Percentiles rank a stretch among this genome's conserved stretches.
phyloP scores from a whole-genome alignment of 2,797 vertebrate species.

The Channa striata region DNA sequence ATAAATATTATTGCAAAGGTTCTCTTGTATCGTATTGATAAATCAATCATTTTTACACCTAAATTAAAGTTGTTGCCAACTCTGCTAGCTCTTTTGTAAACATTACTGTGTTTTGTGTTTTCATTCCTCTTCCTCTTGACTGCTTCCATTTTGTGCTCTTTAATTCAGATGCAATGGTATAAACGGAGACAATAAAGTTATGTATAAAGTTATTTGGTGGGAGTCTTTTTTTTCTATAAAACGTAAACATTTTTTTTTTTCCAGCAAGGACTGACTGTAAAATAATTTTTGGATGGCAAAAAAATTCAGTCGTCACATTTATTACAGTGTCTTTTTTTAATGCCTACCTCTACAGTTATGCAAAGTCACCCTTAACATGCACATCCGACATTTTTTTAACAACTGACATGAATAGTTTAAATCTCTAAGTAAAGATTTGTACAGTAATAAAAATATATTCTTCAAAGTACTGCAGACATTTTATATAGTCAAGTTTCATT shows the following conservation, averaged over 20 bases:
- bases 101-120: constrained; percentile 54
- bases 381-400: too few relatives aligned
- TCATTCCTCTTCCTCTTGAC: constrained; percentile 53
- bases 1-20: constrained; percentile 50
- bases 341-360: neutral
- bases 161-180: constrained; percentile 69
- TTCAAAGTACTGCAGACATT: too few relatives aligned
- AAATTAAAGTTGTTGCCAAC: constrained; percentile 28
- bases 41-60: constrained; percentile 36
- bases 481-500: neutral
- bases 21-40: constrained; percentile 39
- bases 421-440: too few relatives aligned
- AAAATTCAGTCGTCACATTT: neutral
- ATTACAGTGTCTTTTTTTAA: neutral
- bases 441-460: too few relatives aligned
- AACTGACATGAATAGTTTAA: too few relatives aligned
- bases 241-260: neutral
- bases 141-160: constrained; percentile 59
- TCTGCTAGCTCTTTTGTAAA: constrained; percentile 67
- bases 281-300: neutral
- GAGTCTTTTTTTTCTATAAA: neutral
- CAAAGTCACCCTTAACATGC: neutral
- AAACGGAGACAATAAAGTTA: constrained; percentile 76
- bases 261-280: neutral
- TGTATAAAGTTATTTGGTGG: constrained; percentile 41